Evolutionary conservation across 1,140 invertebrate species (phyloP).

Genomic region (Drosophila pseudoobscura): DNA sequence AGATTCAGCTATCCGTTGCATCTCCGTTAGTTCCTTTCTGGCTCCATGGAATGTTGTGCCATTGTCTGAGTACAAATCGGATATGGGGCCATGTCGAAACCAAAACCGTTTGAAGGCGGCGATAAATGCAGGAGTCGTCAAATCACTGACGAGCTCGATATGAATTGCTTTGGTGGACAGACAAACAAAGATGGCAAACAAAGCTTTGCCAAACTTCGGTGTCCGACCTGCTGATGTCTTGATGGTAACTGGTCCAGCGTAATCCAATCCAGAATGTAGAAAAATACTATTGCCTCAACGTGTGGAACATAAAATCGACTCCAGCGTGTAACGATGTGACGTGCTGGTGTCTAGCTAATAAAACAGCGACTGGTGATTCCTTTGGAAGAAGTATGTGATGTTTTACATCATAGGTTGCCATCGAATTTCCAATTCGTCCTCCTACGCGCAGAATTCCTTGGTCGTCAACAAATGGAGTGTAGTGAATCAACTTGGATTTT

Average conservation of each 20-base stretch:
- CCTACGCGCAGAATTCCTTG: too few species aligned
- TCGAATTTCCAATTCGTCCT: background rate
- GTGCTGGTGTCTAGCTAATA: background rate
- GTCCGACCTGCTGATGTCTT: background rate
- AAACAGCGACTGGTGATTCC: too few species aligned
- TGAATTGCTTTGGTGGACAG: background rate
- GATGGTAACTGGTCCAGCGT: conserved; percentile 4
- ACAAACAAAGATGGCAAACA: background rate
- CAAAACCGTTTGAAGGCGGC: conserved; percentile 2
- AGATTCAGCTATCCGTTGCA: too few species aligned
- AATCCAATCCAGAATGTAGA: background rate
- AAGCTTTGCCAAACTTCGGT: conserved; percentile 1
- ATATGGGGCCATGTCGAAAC: background rate
- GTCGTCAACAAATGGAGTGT: background rate
- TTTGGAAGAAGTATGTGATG: too few species aligned
- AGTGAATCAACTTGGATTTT: background rate
- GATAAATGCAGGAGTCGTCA: background rate
- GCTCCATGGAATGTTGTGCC: conserved; percentile 3
- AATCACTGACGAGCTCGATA: background rate
- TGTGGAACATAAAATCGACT: conserved; percentile 4
- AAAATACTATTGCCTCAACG: background rate
- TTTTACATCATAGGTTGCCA: background rate
- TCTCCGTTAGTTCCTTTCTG: background rate
- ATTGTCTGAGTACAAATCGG: conserved; percentile 8
- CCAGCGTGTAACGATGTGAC: background rate